Conservation (phyloP, 2,113 vertebrate genomes). For the Oreochromis aureus region DNA sequence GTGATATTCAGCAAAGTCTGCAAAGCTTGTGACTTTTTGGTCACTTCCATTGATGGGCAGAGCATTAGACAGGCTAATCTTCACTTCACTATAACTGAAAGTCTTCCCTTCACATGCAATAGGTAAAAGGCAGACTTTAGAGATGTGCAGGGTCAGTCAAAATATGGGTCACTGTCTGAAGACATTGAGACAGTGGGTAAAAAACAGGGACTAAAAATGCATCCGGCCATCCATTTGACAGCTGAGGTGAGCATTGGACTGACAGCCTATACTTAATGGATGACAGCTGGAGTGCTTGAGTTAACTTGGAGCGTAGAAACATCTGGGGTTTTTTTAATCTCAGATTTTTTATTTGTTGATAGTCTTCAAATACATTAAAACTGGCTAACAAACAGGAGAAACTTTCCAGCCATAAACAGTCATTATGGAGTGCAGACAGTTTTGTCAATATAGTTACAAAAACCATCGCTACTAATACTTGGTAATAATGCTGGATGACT, state of each 20-base stretch:
- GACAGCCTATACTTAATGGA: background rate
- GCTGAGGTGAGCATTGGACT: background rate
- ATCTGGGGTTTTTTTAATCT: background rate
- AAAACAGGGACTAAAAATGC: no score
- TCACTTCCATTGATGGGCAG: background rate
- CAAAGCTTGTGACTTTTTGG: background rate
- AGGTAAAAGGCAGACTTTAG: background rate
- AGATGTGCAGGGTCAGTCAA: background rate
- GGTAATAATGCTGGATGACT: background rate
- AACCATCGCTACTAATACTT: background rate
- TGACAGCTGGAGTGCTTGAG: background rate
- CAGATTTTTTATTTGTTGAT: background rate
- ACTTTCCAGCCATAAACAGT: background rate
- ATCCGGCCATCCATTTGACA: background rate
- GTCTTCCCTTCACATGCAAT: background rate
- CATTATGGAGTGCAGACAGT: background rate
- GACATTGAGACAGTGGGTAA: background rate
- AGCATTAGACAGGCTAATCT: background rate
- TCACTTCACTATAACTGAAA: background rate
- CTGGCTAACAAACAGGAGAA: background rate
- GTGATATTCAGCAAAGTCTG: background rate
- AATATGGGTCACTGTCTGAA: background rate
- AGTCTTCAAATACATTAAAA: background rate
- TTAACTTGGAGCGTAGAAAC: background rate
- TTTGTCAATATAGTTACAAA: background rate